These are phyloP conservation scores for Dastarcus helophoroides DNA, from an alignment of 2,888 invertebrate species.

Conservation along the genomic window DNA sequence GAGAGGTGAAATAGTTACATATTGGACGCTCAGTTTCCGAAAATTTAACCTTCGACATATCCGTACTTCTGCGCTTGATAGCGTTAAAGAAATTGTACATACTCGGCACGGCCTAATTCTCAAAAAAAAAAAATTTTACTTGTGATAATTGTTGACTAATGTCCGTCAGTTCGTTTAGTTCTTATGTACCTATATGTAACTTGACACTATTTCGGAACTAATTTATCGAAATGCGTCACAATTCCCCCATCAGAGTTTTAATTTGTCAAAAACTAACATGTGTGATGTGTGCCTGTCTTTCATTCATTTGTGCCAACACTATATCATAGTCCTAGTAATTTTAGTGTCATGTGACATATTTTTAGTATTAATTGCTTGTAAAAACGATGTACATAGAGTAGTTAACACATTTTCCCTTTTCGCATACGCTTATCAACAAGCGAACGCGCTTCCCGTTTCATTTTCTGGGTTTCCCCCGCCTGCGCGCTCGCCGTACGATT, in stretches of 20 bases:
- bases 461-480: too few relatives aligned
- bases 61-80: too few relatives aligned
- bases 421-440: slow-evolving; percentile 4
- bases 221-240: too few relatives aligned
- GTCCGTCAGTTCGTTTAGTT: slow-evolving; percentile 29
- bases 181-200: slow-evolving; percentile 32
- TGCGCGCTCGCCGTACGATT: not conserved
- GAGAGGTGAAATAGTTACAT: too few relatives aligned
- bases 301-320: slow-evolving; percentile 34
- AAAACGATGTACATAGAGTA: slow-evolving; percentile 35
- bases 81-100: too few relatives aligned
- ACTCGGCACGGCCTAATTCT: slow-evolving; percentile 22
- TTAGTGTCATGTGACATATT: slow-evolving; percentile 35
- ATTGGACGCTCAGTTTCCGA: too few relatives aligned
- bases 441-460: slow-evolving; percentile 11
- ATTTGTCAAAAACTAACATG: slow-evolving; percentile 15
- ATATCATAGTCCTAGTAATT: slow-evolving; percentile 22
- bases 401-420: not conserved
- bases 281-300: slow-evolving; percentile 27
- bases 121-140: slow-evolving; percentile 16
- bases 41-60: too few relatives aligned
- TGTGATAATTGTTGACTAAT: slow-evolving; percentile 24
- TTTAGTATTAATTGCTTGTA: slow-evolving; percentile 33
- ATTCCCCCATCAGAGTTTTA: too few relatives aligned
- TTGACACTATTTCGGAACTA: too few relatives aligned